Percentiles rank a stretch among this genome's conserved stretches.
phyloP scores from a whole-genome alignment of 2,113 vertebrate genomes.

The Chlorocebus sabaeus region DNA sequence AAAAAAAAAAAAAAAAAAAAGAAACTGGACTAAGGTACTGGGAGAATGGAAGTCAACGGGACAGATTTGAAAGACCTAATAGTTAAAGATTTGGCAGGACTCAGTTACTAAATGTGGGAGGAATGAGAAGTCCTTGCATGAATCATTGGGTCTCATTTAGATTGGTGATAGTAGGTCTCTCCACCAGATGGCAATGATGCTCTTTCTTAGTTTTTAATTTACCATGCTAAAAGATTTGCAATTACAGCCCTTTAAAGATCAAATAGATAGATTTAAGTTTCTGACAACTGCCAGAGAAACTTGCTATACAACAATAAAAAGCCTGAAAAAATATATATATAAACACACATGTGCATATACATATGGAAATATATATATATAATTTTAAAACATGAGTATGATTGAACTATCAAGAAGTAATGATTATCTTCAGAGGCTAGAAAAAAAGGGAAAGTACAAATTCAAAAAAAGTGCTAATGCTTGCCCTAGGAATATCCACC shows the following conservation, averaged over 20 bases:
- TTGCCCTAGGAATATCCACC: neutral
- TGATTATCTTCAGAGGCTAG: neutral
- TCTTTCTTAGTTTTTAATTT: constrained; percentile 47
- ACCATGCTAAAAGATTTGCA: neutral
- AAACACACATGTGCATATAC: neutral
- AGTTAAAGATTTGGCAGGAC: neutral
- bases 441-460: neutral
- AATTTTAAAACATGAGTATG: neutral
- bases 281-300: neutral
- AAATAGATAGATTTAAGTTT: neutral
- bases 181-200: constrained; percentile 68
- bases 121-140: neutral
- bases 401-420: neutral
- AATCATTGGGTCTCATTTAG: neutral
- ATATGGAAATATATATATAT: neutral
- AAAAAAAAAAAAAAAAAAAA: neutral
- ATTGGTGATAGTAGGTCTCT: neutral
- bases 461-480: neutral
- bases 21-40: neutral
- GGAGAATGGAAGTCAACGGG: neutral
- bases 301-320: neutral
- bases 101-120: neutral
- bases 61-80: neutral
- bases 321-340: neutral
- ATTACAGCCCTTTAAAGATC: neutral